These are phyloP conservation scores for Manacus vitellinus DNA, from an alignment of 2,113 vertebrate genomes.

Conservation along the genomic window DNA sequence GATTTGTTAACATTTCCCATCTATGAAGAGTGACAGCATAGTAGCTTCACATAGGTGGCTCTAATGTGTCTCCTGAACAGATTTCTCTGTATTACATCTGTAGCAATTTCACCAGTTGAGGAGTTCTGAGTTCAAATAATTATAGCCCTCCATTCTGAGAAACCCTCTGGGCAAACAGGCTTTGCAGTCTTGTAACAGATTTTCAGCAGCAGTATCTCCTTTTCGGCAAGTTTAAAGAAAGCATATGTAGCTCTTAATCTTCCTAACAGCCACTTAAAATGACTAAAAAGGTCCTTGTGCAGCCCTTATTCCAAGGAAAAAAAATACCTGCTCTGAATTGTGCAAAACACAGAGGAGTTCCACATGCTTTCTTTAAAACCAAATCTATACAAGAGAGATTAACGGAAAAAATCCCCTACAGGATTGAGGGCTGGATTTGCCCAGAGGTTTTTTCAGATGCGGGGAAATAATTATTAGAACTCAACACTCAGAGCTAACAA, in stretches of 20 bases:
- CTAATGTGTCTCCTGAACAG: not conserved
- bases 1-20: not conserved
- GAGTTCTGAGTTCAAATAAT: conserved; percentile 23
- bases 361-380: conserved; percentile 23
- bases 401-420: conserved; percentile 12
- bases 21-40: not conserved
- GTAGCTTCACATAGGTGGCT: not conserved
- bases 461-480: conserved; percentile 55
- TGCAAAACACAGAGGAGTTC: not conserved
- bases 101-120: conserved; percentile 3
- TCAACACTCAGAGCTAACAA: conserved; percentile 11
- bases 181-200: not conserved
- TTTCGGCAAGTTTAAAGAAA: conserved; percentile 16
- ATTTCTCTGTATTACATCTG: not conserved
- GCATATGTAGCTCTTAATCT: conserved; percentile 14
- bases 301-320: not conserved
- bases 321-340: conserved; percentile 36
- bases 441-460: conserved; percentile 47
- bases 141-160: not conserved
- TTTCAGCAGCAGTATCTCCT: conserved; percentile 25
- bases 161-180: conserved; percentile 10
- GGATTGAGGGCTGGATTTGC: conserved; percentile 20
- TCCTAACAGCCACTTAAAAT: conserved; percentile 33
- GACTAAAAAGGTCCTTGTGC: not conserved
- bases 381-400: conserved; percentile 31